Percentiles rank a stretch among this genome's conserved stretches.
Conservation (phyloP, 2,888 invertebrate genomes). For the Synergus gifuensis region DNA sequence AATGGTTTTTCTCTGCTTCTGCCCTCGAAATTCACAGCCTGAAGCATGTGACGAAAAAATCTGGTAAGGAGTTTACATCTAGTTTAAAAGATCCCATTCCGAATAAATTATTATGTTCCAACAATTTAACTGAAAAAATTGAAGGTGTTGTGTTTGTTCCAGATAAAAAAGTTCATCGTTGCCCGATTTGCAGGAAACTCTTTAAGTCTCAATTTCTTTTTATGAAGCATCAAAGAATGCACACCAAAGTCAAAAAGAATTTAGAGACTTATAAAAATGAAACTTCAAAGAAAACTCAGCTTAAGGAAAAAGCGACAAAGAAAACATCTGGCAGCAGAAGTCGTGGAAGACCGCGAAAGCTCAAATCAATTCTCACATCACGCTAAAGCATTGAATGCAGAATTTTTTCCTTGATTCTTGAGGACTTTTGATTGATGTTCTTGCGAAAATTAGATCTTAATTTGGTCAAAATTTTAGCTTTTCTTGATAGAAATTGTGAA, state of each 20-base stretch:
- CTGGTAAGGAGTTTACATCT: constrained; percentile 62
- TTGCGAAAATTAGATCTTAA: neutral
- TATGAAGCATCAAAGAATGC: constrained; percentile 67
- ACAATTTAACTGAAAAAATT: neutral
- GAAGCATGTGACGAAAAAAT: constrained; percentile 72
- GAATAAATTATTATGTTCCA: neutral
- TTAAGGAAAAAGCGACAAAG: neutral
- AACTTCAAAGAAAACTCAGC: neutral
- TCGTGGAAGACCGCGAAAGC: constrained; percentile 39
- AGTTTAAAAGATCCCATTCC: neutral
- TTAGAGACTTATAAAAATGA: constrained; percentile 50
- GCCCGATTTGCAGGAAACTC: constrained; percentile 67
- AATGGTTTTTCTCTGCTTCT: constrained; percentile 71
- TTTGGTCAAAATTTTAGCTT: neutral
- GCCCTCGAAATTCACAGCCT: constrained; percentile 67
- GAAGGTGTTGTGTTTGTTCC: constrained; percentile 46
- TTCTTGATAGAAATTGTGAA: constrained; percentile 27
- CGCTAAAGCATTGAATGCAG: neutral
- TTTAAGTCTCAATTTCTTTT: constrained; percentile 64
- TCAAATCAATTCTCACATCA: constrained; percentile 10
- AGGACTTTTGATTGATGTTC: constrained; percentile 11
- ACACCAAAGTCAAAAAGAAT: constrained; percentile 60
- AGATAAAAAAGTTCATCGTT: constrained; percentile 67
- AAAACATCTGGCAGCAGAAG: neutral
- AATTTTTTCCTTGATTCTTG: neutral